Evolutionary conservation across 2,797 vertebrate genomes (phyloP).

Genomic region (Fistularia commersonii): DNA sequence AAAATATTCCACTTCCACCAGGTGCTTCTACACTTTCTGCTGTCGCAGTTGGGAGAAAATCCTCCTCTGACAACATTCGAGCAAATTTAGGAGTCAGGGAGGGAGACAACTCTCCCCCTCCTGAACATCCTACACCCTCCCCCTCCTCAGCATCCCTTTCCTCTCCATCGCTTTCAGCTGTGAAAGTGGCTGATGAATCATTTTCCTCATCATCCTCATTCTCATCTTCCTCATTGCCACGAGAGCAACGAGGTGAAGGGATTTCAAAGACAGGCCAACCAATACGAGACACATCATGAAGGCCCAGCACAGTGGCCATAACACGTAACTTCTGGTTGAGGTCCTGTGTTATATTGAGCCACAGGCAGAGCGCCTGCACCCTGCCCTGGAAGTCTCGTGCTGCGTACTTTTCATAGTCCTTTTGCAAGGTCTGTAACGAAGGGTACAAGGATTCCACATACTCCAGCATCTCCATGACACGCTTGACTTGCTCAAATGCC

Average conservation of each 20-base stretch:
- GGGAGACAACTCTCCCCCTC: conserved; percentile 68
- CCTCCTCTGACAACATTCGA: conserved; percentile 84
- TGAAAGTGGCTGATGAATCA: conserved; percentile 78
- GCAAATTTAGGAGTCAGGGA: conserved; percentile 74
- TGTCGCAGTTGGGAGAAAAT: conserved; percentile 71
- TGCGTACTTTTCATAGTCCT: conserved; percentile 95
- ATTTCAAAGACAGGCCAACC: conserved; percentile 99
- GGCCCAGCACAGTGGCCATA: conserved; percentile 97
- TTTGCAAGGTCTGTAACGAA: conserved; percentile 93
- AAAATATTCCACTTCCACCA: conserved; percentile 72
- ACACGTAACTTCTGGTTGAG: conserved; percentile 97
- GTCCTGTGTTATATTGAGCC: conserved; percentile 98
- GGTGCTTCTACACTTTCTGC: conserved; percentile 34
- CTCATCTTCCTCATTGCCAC: conserved; percentile 78
- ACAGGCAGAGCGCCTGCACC: conserved; percentile 98
- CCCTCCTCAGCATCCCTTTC: conserved; percentile 68
- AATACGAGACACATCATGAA: conserved; percentile 90
- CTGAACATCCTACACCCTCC: conserved; percentile 17
- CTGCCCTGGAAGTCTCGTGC: conserved; percentile 96
- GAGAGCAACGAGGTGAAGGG: conserved; percentile 89
- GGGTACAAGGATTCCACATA: conserved; percentile 97
- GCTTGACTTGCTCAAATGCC: conserved; percentile 95
- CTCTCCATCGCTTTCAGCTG: conserved; percentile 79
- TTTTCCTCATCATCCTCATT: conserved; percentile 75
- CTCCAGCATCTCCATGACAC: conserved; percentile 94